These are phyloP conservation scores for Anadara kagoshimensis DNA, from an alignment of 1,140 invertebrate genomes.

Conservation along the genomic window DNA sequence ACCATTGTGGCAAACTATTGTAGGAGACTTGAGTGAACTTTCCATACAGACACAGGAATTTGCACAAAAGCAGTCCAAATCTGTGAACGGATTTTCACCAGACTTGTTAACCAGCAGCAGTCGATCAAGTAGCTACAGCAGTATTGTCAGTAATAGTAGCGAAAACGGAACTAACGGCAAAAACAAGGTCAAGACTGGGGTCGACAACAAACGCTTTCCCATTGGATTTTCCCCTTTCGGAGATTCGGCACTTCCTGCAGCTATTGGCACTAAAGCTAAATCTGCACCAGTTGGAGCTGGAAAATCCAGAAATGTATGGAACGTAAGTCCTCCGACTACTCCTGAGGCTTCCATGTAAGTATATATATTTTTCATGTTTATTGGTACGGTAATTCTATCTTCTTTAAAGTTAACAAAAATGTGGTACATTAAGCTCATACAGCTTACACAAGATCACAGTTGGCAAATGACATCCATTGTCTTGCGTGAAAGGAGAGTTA, in stretches of 20 bases:
- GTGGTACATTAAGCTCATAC: too few species aligned
- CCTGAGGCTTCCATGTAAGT: conserved; percentile 47
- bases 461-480: too few species aligned
- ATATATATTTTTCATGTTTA: not conserved
- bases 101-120: conserved; percentile 54
- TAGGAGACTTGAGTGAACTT: conserved; percentile 67
- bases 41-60: conserved; percentile 69
- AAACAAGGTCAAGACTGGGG: not conserved
- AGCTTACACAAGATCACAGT: too few species aligned
- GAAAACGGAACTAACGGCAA: conserved; percentile 29
- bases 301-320: conserved; percentile 35
- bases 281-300: conserved; percentile 35
- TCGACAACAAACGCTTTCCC: conserved; percentile 11
- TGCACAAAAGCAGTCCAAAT: conserved; percentile 57
- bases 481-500: too few species aligned
- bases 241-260: conserved; percentile 8
- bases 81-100: conserved; percentile 34
- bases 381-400: too few species aligned
- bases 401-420: too few species aligned
- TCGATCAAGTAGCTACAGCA: conserved; percentile 67
- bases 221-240: not conserved
- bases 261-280: conserved; percentile 37
- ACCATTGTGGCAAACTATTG: not conserved
- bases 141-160: conserved; percentile 64
- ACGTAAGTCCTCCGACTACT: conserved; percentile 35